These are phyloP conservation scores for Iphiclides podalirius DNA, from an alignment of 2,888 invertebrate species.

Conservation along the genomic window DNA sequence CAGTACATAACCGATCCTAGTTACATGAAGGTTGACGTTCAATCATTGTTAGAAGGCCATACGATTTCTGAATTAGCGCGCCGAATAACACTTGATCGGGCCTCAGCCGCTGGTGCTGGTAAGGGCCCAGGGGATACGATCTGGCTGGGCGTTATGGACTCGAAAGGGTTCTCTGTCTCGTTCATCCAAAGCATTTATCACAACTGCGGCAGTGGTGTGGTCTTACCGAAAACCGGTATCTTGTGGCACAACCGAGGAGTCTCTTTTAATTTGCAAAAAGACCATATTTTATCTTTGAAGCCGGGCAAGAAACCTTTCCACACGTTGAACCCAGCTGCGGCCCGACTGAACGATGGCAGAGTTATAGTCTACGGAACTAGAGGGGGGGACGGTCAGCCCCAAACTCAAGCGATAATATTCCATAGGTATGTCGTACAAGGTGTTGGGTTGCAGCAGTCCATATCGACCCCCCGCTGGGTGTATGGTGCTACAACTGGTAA, in stretches of 20 bases:
- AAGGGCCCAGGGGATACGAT: constrained; percentile 63
- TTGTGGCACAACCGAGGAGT: constrained; percentile 66
- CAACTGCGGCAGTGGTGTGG: constrained; percentile 57
- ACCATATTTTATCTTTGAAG: constrained; percentile 47
- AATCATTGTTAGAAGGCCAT: constrained; percentile 44
- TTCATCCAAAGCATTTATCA: constrained; percentile 67
- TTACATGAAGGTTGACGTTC: constrained; percentile 53
- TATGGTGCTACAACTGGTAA: constrained; percentile 48
- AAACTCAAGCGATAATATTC: constrained; percentile 68
- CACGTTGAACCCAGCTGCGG: constrained; percentile 64
- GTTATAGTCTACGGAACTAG: constrained; percentile 62
- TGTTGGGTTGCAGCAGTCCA: constrained; percentile 47
- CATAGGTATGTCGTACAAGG: constrained; percentile 65
- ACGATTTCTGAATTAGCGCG: constrained; percentile 50
- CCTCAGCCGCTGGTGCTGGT: constrained; percentile 39
- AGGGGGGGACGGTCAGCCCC: constrained; percentile 69
- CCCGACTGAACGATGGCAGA: constrained; percentile 61
- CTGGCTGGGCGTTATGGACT: constrained; percentile 71
- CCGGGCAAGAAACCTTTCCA: constrained; percentile 69
- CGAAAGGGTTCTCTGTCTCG: constrained; percentile 65
- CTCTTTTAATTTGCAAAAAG: constrained; percentile 47
- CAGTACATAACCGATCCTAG: constrained; percentile 60
- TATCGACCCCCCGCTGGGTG: constrained; percentile 61
- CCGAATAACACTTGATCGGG: constrained; percentile 43
- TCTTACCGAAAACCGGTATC: constrained; percentile 65